phyloP scores from a whole-genome alignment of 2,113 vertebrate genomes.

The Atrichornis clamosus region DNA sequence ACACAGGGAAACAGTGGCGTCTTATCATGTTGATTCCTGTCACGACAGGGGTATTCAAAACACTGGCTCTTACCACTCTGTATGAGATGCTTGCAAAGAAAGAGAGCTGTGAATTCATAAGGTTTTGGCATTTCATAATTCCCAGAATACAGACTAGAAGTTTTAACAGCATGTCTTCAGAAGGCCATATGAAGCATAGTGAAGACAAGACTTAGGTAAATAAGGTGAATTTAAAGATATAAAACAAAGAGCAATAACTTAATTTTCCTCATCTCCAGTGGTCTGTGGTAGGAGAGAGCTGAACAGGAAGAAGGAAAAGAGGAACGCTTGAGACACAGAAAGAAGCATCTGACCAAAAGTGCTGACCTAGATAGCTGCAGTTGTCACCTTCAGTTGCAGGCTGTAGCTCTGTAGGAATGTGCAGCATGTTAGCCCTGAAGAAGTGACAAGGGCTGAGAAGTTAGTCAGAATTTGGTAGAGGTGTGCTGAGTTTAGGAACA shows the following conservation, averaged over 20 bases:
- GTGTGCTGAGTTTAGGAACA: background rate
- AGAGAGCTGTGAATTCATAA: background rate
- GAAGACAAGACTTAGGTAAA: background rate
- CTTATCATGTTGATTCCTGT: background rate
- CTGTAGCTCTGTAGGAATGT: background rate
- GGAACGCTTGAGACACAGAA: background rate
- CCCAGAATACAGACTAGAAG: background rate
- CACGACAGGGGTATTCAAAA: background rate
- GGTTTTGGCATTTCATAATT: background rate
- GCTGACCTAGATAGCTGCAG: conserved; percentile 23
- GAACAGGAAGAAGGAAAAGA: background rate
- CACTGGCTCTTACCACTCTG: background rate
- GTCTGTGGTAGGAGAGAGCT: background rate
- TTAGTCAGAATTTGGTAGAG: background rate
- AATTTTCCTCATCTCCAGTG: background rate
- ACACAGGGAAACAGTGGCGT: background rate
- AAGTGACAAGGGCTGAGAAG: background rate
- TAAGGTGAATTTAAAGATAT: background rate
- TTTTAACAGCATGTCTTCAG: background rate
- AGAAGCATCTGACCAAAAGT: background rate
- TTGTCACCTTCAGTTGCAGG: background rate
- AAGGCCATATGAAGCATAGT: background rate
- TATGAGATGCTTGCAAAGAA: background rate
- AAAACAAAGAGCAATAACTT: background rate
- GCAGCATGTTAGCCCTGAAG: background rate